Evolutionary conservation across 1,140 invertebrate genomes (phyloP), one percentile per base, ranked within the genome.

Genomic region (Conus betulinus): DNA sequence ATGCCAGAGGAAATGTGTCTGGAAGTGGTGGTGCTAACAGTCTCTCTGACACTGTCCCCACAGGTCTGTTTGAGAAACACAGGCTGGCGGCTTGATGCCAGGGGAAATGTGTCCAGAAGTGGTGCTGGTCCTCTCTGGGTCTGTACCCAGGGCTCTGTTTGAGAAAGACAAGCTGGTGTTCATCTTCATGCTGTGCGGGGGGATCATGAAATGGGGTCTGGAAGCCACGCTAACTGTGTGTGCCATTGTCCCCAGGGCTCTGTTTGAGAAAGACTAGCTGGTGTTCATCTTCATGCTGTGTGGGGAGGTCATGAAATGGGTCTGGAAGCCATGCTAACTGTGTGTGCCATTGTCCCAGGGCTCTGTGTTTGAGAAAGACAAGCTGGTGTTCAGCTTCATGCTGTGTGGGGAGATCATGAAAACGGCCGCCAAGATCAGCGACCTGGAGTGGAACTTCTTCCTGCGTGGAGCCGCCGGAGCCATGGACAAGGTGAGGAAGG

Each of bases 351-450:
- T 76, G 51, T 74, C 90, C 13, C 91, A 95, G 95, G 90, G 95
- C 93, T 85, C 91, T 96, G 79, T 96, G 79, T 96, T 95, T 93
- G 95, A 95, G 90, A 95, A 95, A 89, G 95, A 96, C 89, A 96
- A 95, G 84, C 90, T 95, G 0, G 93, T 95, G 0, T 96, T 95
- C 90, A 95, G 94, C 92, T 98, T 98, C 91, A 96, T 98, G 95
- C 94, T 98, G 13, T 97, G 97, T 91, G 95, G 97, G 27, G 97
- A 97, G 7, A 97, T 98, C 89, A 96, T 97, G 92, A 96, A 97
- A 60, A 96, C 97, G 89, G 95, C 95, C 3, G 95, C 95, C 0
- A 88, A 94, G 8, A 96, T 98, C 8, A 93, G 92, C 0, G 94
- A 96, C 2, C 90, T 92, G 0, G 96, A 98, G 90, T 98, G 97